phyloP scores from a whole-genome alignment of 2,888 invertebrate genomes.

The Barypeithes pellucidus region DNA sequence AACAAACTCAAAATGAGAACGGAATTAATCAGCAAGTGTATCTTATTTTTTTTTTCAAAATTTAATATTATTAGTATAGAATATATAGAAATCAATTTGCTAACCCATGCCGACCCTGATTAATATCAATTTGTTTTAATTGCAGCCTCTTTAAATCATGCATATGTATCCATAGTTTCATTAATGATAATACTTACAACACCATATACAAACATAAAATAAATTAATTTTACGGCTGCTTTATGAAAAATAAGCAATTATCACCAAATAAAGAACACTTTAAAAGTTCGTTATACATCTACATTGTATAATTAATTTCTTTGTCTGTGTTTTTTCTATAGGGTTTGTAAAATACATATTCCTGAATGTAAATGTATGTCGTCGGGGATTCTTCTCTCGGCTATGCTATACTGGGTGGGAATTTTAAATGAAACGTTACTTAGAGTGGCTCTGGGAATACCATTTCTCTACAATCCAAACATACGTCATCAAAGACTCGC shows the following conservation, averaged over 20 bases:
- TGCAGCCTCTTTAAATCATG: conserved; percentile 6
- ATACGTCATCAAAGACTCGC: too few relatives aligned
- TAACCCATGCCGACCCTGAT: background rate
- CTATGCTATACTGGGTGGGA: too few relatives aligned
- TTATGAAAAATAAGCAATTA: conserved; percentile 14
- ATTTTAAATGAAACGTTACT: too few relatives aligned
- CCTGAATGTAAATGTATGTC: too few relatives aligned
- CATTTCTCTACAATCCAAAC: too few relatives aligned
- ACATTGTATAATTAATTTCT: background rate
- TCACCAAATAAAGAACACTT: conserved; percentile 18
- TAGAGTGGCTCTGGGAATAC: too few relatives aligned
- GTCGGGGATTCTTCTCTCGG: too few relatives aligned
- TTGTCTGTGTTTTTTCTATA: background rate
- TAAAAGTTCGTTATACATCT: conserved; percentile 9
- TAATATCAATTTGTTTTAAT: conserved; percentile 14
- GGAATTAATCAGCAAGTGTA: too few relatives aligned
- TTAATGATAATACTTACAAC: conserved; percentile 11
- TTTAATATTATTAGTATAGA: too few relatives aligned
- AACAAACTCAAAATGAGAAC: too few relatives aligned
- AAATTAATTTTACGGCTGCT: conserved; percentile 10
- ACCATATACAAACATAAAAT: conserved; percentile 17
- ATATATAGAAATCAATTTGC: background rate
- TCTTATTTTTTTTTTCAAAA: too few relatives aligned
- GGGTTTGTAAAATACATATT: too few relatives aligned
- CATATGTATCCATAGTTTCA: background rate